Evolutionary conservation across 2,888 invertebrate genomes (phyloP).

Genomic region (Alentia gelatinosa): DNA sequence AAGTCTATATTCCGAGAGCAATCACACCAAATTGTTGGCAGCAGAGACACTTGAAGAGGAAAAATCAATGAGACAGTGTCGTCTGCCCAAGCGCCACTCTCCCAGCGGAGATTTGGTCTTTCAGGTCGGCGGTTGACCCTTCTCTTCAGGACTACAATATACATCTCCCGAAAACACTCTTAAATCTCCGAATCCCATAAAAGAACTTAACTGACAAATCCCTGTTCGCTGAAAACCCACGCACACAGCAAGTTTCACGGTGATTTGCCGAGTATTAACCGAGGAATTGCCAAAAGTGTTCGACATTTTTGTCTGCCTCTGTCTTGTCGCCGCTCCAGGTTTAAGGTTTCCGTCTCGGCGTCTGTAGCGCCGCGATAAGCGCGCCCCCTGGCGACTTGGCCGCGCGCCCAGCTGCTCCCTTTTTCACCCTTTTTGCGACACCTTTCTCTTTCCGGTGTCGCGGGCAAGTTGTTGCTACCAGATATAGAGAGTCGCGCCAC

Average conservation of each 20-base stretch:
- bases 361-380: not conserved
- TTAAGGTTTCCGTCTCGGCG: not conserved
- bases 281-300: not conserved
- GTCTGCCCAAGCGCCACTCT: not conserved
- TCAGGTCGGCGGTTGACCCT: no score
- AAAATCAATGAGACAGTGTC: not conserved
- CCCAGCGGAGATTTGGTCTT: no score
- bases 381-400: not conserved
- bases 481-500: not conserved
- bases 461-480: not conserved
- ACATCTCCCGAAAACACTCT: no score
- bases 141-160: no score
- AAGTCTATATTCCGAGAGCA: not conserved
- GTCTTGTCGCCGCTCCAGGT: not conserved
- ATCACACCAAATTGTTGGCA: not conserved
- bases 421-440: not conserved
- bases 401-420: not conserved
- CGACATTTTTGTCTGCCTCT: not conserved
- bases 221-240: no score
- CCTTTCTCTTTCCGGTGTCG: not conserved
- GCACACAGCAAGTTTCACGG: not conserved
- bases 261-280: not conserved
- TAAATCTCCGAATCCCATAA: no score
- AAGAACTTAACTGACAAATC: no score
- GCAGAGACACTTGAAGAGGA: not conserved